These are phyloP conservation scores for Phyllotreta striolata DNA, from an alignment of 2,888 invertebrate species.

Conservation along the genomic window DNA sequence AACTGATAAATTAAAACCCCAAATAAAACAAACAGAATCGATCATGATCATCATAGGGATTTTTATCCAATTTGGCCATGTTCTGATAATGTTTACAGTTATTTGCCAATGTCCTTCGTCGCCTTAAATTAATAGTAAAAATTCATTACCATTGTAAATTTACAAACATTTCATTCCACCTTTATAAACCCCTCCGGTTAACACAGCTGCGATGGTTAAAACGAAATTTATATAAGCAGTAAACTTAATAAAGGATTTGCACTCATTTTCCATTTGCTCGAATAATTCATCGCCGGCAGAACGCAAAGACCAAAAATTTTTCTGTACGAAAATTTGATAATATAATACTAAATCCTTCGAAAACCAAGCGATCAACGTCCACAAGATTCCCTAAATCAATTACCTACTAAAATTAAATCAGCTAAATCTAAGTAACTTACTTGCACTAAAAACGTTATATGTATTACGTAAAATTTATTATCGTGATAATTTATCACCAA, in stretches of 20 bases:
- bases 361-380: not conserved
- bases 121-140: not conserved
- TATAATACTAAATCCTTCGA: not conserved
- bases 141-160: too few species aligned
- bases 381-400: not conserved
- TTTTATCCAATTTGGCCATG: conserved; percentile 1
- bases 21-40: conserved; percentile 3
- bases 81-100: not conserved
- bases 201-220: not conserved
- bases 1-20: not conserved
- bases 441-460: too few species aligned
- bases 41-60: not conserved
- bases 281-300: conserved; percentile 4
- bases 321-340: not conserved
- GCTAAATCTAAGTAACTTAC: not conserved
- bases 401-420: not conserved
- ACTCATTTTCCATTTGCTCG: not conserved
- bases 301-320: conserved; percentile 4
- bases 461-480: too few species aligned
- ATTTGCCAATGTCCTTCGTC: conserved; percentile 10
- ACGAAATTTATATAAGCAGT: not conserved
- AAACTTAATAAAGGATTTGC: not conserved
- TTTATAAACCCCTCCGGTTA: not conserved
- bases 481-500: too few species aligned
- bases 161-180: too few species aligned